A percentile compares a stretch with the other conserved stretches of the same genome.
These are phyloP conservation scores for Atta cephalotes DNA, from an alignment of 1,140 invertebrate species.

Conservation along the genomic window DNA sequence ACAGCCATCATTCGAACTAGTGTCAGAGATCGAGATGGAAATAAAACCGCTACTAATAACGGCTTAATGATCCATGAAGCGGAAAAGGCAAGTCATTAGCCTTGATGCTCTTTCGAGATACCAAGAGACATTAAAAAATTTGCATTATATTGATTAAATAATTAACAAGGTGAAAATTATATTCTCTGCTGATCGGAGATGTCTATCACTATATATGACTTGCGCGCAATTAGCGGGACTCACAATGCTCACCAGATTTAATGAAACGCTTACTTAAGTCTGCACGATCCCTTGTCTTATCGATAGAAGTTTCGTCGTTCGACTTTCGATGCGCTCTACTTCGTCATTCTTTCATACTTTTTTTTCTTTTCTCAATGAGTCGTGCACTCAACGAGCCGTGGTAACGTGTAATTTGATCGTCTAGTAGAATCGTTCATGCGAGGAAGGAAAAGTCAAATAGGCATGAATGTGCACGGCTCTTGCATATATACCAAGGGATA, in stretches of 20 bases:
- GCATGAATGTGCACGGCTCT: not conserved
- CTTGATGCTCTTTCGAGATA: slow-evolving; percentile 43
- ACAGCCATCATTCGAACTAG: not conserved
- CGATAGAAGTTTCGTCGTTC: slow-evolving; percentile 27
- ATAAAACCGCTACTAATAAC: slow-evolving; percentile 37
- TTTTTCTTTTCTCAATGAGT: not conserved
- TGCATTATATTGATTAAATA: slow-evolving; percentile 48
- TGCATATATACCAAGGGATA: not conserved
- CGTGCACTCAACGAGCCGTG: slow-evolving; percentile 33
- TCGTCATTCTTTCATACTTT: not conserved
- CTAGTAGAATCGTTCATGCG: slow-evolving; percentile 12
- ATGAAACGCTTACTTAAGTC: slow-evolving; percentile 36
- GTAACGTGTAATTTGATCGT: slow-evolving; percentile 49
- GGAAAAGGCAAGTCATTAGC: slow-evolving; percentile 31
- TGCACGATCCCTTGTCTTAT: slow-evolving; percentile 30
- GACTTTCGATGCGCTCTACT: not conserved
- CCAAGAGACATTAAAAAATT: slow-evolving; percentile 31
- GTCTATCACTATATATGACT: slow-evolving; percentile 47
- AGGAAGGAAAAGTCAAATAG: not conserved
- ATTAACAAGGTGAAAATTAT: slow-evolving; percentile 42
- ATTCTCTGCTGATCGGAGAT: slow-evolving; percentile 1
- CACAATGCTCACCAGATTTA: not conserved
- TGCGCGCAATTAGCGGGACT: slow-evolving; percentile 29
- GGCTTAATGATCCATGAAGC: slow-evolving; percentile 37
- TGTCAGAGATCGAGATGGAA: slow-evolving; percentile 33